phyloP scores from a whole-genome alignment of 2,797 vertebrate genomes.

The Novumbra hubbsi region DNA sequence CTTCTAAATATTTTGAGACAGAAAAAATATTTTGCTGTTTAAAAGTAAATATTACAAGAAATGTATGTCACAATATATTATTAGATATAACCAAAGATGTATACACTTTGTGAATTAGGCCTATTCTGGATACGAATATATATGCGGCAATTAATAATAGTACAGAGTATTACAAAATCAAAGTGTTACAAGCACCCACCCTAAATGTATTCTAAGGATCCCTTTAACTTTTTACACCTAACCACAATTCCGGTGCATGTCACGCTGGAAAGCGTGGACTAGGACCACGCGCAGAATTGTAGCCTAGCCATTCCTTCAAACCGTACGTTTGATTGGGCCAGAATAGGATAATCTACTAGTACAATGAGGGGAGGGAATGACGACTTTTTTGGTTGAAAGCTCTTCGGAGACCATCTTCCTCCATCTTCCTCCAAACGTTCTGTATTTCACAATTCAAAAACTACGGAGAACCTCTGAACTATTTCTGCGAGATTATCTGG shows the following conservation, averaged over 20 bases:
- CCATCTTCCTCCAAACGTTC: background rate
- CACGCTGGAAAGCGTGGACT: background rate
- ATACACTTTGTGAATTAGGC: no score
- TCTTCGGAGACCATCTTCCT: background rate
- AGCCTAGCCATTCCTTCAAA: background rate
- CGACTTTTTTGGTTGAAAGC: background rate
- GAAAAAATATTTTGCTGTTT: no score
- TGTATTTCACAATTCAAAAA: background rate
- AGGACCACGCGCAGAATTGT: background rate
- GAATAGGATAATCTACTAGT: constrained; percentile 11
- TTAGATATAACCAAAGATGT: no score
- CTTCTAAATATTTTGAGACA: no score
- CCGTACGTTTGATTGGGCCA: background rate
- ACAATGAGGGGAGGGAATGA: background rate
- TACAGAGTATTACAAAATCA: no score
- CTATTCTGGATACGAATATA: no score
- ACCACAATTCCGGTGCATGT: background rate
- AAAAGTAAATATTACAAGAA: no score
- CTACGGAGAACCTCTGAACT: background rate
- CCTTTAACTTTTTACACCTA: no score
- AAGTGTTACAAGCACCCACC: background rate
- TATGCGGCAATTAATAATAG: no score
- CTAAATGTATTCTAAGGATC: background rate
- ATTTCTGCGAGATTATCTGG: background rate
- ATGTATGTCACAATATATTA: no score